phyloP scores from a whole-genome alignment of 2,113 vertebrate species.

The Notechis scutatus region DNA sequence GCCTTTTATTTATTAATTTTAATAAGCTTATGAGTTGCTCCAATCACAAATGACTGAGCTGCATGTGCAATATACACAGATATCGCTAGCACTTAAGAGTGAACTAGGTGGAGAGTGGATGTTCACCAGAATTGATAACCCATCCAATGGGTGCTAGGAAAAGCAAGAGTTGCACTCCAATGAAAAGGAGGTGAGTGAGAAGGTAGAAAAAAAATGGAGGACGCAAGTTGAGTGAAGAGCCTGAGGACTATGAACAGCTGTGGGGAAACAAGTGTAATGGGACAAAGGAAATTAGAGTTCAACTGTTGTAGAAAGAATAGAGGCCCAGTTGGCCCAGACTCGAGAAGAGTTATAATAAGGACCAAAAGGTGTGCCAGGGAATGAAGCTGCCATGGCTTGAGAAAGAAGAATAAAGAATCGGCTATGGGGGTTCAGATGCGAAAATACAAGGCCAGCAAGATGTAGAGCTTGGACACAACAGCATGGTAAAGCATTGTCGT shows the following conservation, averaged over 20 bases:
- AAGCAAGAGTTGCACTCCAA: not conserved
- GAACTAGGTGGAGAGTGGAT: not conserved
- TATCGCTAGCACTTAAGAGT: not conserved
- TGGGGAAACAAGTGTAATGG: not conserved
- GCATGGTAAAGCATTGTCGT: too few relatives aligned
- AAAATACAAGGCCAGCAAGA: too few relatives aligned
- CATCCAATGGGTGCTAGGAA: not conserved
- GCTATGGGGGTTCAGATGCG: not conserved
- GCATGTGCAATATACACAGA: not conserved
- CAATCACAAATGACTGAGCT: not conserved
- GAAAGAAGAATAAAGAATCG: not conserved
- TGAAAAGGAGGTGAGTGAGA: not conserved
- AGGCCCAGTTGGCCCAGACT: not conserved
- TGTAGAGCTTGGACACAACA: not conserved
- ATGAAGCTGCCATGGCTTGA: not conserved
- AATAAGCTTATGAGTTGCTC: not conserved
- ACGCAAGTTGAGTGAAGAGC: not conserved
- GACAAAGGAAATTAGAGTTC: not conserved
- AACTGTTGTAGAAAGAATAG: not conserved
- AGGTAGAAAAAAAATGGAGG: not conserved
- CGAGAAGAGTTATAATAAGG: not conserved
- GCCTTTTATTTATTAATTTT: not conserved
- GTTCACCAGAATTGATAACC: not conserved
- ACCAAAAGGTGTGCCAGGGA: not conserved
- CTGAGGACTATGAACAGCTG: not conserved